Percentiles rank a stretch among this genome's conserved stretches.
These are phyloP conservation scores for Chamaea fasciata DNA, from an alignment of 2,113 vertebrate species.

Conservation along the genomic window DNA sequence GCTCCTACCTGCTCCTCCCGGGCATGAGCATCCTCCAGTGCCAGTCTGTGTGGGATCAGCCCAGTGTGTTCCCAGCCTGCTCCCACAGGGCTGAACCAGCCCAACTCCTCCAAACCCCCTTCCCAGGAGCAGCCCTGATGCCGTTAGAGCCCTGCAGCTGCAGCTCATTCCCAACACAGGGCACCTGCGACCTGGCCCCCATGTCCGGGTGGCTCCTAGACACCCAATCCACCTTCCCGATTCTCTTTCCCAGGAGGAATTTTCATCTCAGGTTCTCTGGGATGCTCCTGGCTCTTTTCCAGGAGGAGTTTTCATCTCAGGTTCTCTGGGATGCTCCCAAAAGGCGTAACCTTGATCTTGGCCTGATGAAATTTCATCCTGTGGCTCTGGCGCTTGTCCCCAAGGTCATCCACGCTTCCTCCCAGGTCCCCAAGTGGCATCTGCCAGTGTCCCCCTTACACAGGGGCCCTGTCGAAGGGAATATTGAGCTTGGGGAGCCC, in stretches of 20 bases:
- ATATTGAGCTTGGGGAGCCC: not conserved
- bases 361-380: not conserved
- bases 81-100: not conserved
- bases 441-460: not conserved
- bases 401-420: not conserved
- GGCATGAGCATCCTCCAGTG: not conserved
- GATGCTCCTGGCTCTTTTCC: not conserved
- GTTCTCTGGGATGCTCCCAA: not conserved
- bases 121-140: not conserved
- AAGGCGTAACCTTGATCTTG: not conserved
- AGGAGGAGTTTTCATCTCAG: not conserved
- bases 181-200: not conserved
- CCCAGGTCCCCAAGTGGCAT: not conserved
- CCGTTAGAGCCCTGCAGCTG: not conserved
- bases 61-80: not conserved
- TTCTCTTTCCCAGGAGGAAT: not conserved
- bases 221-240: not conserved
- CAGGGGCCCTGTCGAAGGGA: rapidly evolving
- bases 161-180: not conserved
- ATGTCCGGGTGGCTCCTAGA: rapidly evolving
- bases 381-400: rapidly evolving
- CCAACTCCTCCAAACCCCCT: rapidly evolving
- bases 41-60: rapidly evolving
- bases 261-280: not conserved
- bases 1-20: not conserved